These are phyloP conservation scores for Drosophila auraria DNA, from an alignment of 1,140 invertebrate species.

Conservation along the genomic window DNA sequence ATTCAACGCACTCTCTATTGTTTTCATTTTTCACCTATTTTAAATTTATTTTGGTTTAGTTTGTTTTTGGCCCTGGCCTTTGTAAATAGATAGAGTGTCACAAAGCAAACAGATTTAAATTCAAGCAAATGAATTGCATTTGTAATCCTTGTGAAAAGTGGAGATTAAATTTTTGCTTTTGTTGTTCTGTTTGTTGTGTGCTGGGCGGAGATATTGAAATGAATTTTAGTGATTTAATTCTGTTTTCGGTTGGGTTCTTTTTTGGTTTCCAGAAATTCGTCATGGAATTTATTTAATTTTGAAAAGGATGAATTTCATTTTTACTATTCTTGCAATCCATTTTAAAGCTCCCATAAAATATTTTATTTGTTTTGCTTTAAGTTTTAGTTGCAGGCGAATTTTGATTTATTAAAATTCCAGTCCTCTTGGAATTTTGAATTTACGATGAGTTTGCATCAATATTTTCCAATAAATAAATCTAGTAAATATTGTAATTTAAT, in stretches of 20 bases:
- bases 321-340: background rate
- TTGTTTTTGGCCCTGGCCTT: constrained; percentile 7
- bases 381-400: background rate
- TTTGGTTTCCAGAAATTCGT: background rate
- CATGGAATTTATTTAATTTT: background rate
- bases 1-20: constrained; percentile 10
- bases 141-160: constrained; percentile 31
- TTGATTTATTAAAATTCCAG: too few relatives aligned
- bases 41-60: constrained; percentile 30
- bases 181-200: constrained; percentile 1
- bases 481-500: background rate
- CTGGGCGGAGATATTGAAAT: constrained; percentile 11
- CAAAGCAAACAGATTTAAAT: constrained; percentile 47
- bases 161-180: constrained; percentile 33
- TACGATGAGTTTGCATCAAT: background rate
- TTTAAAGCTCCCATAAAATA: background rate
- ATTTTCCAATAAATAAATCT: too few relatives aligned
- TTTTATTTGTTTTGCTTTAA: background rate
- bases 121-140: constrained; percentile 44
- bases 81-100: constrained; percentile 47
- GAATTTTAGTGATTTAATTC: constrained; percentile 23
- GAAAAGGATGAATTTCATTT: background rate
- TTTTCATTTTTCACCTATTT: constrained; percentile 25
- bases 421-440: too few relatives aligned
- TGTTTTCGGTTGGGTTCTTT: constrained; percentile 1